Evolutionary conservation across 2,113 vertebrate genomes (phyloP).

Genomic region (Istiophorus platypterus): DNA sequence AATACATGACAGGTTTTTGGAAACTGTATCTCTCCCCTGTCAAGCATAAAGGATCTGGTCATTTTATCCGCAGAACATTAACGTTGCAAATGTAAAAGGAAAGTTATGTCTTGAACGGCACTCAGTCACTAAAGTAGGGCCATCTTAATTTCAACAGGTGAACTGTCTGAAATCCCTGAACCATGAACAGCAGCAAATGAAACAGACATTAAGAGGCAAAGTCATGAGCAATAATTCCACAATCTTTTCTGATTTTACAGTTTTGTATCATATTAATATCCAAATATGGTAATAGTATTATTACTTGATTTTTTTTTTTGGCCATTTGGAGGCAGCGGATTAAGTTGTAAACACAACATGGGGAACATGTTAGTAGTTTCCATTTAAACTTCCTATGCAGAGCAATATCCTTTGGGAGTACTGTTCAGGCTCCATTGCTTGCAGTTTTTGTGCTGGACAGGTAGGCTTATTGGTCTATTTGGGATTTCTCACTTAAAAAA

Average conservation of each 20-base stretch:
- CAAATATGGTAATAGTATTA: not conserved
- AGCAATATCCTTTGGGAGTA: not conserved
- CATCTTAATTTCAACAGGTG: conserved; percentile 32
- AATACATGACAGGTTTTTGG: conserved; percentile 16
- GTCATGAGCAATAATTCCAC: not conserved
- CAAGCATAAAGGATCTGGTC: conserved; percentile 49
- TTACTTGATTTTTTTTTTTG: not conserved
- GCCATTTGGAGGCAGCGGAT: not conserved
- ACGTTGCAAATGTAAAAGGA: conserved; percentile 54
- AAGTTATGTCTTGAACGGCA: conserved; percentile 56
- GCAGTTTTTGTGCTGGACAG: too few relatives aligned
- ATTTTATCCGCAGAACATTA: conserved; percentile 66
- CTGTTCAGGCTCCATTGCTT: not conserved
- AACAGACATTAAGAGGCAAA: conserved; percentile 22
- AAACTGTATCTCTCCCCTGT: conserved; percentile 6
- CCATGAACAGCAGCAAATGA: not conserved
- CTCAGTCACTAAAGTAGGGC: conserved; percentile 36
- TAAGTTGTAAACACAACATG: not conserved
- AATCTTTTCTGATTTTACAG: not conserved
- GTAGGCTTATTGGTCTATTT: too few relatives aligned
- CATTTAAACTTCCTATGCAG: not conserved
- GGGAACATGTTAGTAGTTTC: not conserved
- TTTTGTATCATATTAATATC: not conserved
- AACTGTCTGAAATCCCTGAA: conserved; percentile 21
- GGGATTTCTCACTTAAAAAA: too few relatives aligned